Base-by-base conservation (phyloP, 2,888 invertebrate species). In the Calliphora vomitoria region DNA sequence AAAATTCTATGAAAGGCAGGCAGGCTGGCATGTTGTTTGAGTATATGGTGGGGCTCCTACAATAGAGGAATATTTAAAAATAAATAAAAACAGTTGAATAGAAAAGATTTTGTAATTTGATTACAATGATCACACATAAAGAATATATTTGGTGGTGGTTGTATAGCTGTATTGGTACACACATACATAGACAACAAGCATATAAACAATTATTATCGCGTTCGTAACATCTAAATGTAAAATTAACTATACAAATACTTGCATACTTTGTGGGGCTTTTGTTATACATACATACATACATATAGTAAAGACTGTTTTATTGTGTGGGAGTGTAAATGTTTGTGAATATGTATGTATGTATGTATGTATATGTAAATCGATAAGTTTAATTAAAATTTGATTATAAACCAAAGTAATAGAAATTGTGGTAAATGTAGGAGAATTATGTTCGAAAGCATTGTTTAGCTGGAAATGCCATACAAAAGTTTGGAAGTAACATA, bases 41-140 rank as follows among this genome's bases (percentile, higher is more conserved):
- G 18, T 20, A n/a, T 60, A 15, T 25, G 25, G 25, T 25, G 25
- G 13, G 41, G 66, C 66, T 41, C 41, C 41, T 41, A 20, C 31
- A 60, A 58, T 13, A 50, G 6, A 58, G 41, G 38, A 71, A 53
- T 62, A 72, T 64, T 41, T 47, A 5, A 69, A 82, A 68, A 60
- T 60, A 75, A 69, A 69, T 44, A 75, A 71, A 83, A 78, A 47
- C 35, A 64, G 55, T 75, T 31, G 25, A 68, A 68, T 68, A 64
- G 53, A 78, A 83, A 78, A 78, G 71, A 72, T 78, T 83, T 64
- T 72, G 64, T 83, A 83, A 83, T 78, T 83, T 44, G 71, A 72
- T 83, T 83, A 71, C 76, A 83, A 78, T 83, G 83, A 71, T 76
- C 72, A 25, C 38, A 62, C 53, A 62, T 76, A 58, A 83, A 83